Evolutionary conservation across 2,113 vertebrate genomes (phyloP).

Genomic region (Semicossyphus pulcher): DNA sequence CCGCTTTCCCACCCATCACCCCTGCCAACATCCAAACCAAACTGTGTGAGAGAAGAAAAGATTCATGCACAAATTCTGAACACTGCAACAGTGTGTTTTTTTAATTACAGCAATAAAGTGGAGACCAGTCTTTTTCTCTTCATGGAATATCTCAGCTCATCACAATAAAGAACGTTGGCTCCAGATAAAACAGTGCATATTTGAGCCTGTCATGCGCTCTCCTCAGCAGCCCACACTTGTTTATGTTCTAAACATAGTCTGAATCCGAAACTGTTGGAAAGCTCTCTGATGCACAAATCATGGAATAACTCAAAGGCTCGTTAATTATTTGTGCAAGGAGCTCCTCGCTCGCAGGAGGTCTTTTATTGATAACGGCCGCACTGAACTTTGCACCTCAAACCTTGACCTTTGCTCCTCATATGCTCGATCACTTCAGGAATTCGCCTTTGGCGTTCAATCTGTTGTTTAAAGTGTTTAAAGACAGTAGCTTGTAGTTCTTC

Average conservation of each 20-base stretch:
- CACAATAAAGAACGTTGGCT: constrained; percentile 34
- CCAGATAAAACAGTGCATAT: constrained; percentile 8
- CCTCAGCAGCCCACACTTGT: constrained; percentile 35
- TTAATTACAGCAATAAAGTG: constrained; percentile 8
- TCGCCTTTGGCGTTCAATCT: constrained; percentile 55
- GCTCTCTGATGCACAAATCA: constrained; percentile 24
- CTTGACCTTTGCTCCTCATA: constrained; percentile 74
- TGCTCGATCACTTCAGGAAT: constrained; percentile 73
- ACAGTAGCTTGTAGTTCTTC: constrained; percentile 11
- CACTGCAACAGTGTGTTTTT: constrained; percentile 4
- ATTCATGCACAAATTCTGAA: constrained; percentile 27
- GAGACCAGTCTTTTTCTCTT: constrained; percentile 16
- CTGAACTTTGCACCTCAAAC: constrained; percentile 75
- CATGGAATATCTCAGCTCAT: constrained; percentile 31
- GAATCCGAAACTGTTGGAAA: constrained; percentile 41
- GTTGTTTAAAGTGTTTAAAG: constrained; percentile 49
- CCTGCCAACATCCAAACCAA: constrained; percentile 32
- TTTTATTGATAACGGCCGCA: constrained; percentile 74
- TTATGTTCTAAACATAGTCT: constrained; percentile 52
- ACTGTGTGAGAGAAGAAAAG: neutral
- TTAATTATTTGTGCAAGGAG: constrained; percentile 73
- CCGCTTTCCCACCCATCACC: constrained; percentile 54
- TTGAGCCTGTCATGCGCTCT: constrained; percentile 19
- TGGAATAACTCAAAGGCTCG: constrained; percentile 33
- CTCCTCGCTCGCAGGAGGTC: constrained; percentile 55